These are phyloP conservation scores for Sphecodes monilicornis DNA, from an alignment of 2,888 invertebrate genomes.

Conservation along the genomic window DNA sequence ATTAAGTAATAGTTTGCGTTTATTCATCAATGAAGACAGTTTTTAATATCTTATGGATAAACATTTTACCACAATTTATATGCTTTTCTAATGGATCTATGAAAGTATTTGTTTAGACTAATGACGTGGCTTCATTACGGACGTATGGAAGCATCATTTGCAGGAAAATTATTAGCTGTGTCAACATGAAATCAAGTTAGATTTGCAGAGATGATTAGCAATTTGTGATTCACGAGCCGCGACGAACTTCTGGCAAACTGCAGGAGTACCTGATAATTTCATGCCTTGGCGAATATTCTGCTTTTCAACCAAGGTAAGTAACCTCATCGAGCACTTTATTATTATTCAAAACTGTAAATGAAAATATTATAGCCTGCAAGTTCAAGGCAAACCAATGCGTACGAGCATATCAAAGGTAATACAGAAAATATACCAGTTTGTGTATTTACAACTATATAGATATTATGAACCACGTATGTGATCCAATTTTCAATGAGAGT, in stretches of 20 bases:
- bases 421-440: background rate
- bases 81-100: background rate
- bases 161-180: conserved; percentile 9
- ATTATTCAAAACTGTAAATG: background rate
- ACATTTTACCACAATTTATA: background rate
- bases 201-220: conserved; percentile 17
- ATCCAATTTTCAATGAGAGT: too few species aligned
- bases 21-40: background rate
- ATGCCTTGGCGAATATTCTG: background rate
- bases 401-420: background rate
- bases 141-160: background rate
- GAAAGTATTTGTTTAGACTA: background rate
- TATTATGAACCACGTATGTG: background rate
- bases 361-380: background rate
- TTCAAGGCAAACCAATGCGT: background rate
- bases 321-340: background rate
- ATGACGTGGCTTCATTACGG: background rate
- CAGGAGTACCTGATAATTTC: background rate
- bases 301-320: background rate
- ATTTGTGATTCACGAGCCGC: background rate
- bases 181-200: conserved; percentile 17
- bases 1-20: too few species aligned
- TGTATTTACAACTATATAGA: background rate
- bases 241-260: conserved; percentile 3
- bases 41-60: background rate